Conservation (phyloP, 2,888 invertebrate genomes). For the Notodonta dromedarius region DNA sequence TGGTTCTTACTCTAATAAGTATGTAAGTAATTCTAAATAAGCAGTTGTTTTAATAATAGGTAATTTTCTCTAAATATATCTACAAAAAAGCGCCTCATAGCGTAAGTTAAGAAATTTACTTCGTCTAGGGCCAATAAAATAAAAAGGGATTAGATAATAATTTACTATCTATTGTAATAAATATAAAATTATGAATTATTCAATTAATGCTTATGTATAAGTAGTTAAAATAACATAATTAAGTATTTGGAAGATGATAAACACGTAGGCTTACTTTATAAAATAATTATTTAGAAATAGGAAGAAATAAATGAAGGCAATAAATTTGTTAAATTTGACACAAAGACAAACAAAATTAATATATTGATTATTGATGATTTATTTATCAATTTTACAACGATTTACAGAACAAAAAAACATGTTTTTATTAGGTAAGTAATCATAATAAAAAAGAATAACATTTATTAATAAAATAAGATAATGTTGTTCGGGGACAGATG, state of each 20-base stretch:
- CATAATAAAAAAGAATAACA: constrained; percentile 17
- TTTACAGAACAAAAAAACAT: constrained; percentile 22
- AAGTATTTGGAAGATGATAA: no score
- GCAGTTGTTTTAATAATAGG: no score
- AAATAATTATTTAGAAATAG: neutral
- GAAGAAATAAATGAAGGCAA: constrained; percentile 15
- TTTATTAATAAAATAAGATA: constrained; percentile 13
- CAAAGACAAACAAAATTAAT: constrained; percentile 38
- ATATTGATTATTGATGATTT: constrained; percentile 37
- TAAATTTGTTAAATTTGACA: constrained; percentile 17
- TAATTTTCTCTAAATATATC: no score
- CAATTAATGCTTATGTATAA: no score
- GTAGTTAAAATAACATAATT: no score
- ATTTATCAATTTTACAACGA: constrained; percentile 40
- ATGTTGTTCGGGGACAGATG: constrained; percentile 34
- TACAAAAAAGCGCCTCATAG: neutral
- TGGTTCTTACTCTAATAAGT: no score
- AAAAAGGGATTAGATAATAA: no score
- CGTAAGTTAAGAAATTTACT: neutral
- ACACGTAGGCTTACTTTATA: no score
- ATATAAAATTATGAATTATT: neutral
- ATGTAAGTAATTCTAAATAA: no score
- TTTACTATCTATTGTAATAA: neutral
- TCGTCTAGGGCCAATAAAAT: neutral
- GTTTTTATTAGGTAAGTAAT: neutral